A percentile compares a stretch with the other conserved stretches of the same genome.
These are phyloP conservation scores for Chelon auratus DNA, from an alignment of 2,797 vertebrate genomes.

Conservation along the genomic window DNA sequence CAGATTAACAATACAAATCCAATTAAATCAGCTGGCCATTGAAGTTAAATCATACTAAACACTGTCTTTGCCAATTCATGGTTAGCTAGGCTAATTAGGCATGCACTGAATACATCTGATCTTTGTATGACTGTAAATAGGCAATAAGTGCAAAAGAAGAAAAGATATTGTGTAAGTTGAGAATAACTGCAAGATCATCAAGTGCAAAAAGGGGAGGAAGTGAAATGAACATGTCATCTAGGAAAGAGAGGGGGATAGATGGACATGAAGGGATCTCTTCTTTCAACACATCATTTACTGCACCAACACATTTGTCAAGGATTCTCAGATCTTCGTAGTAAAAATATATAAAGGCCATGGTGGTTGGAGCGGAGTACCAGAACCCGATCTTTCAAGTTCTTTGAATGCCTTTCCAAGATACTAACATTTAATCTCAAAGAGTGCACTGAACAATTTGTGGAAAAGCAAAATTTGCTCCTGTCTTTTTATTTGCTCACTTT, in stretches of 20 bases:
- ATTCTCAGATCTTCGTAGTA: constrained; percentile 41
- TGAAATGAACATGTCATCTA: constrained; percentile 18
- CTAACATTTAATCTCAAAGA: constrained; percentile 67
- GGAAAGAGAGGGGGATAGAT: constrained; percentile 20
- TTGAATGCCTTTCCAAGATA: constrained; percentile 26
- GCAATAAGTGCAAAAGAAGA: neutral
- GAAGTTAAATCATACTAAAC: no score
- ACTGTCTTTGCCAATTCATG: no score
- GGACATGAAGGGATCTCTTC: constrained; percentile 43
- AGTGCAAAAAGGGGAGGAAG: neutral
- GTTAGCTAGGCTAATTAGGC: no score
- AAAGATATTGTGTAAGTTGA: neutral
- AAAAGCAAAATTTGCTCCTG: constrained; percentile 59
- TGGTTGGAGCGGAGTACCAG: constrained; percentile 32
- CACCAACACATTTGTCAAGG: constrained; percentile 36
- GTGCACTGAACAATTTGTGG: constrained; percentile 56
- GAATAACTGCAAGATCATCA: constrained; percentile 10
- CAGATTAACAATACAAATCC: no score
- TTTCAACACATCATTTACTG: constrained; percentile 68
- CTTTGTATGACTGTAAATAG: no score
- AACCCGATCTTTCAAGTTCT: constrained; percentile 15
- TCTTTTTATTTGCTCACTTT: constrained; percentile 72
- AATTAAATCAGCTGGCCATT: no score
- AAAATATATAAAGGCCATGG: constrained; percentile 8
- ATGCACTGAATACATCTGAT: no score